Percentiles rank a stretch among this genome's conserved stretches.
phyloP scores from a whole-genome alignment of 2,797 vertebrate species.

The Scarus forsteni region DNA sequence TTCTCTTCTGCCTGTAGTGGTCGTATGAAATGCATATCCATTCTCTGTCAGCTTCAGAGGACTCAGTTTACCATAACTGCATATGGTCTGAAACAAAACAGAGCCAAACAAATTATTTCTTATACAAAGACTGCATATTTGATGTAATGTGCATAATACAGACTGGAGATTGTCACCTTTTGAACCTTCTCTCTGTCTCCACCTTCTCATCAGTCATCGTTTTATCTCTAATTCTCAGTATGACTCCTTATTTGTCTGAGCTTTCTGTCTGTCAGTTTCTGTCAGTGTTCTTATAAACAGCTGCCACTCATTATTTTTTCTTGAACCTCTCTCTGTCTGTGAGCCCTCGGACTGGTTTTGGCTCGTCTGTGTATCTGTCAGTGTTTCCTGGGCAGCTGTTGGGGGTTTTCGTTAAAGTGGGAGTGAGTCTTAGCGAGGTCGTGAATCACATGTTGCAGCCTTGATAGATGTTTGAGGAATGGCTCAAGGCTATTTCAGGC shows the following conservation, averaged over 20 bases:
- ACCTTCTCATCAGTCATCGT: constrained; percentile 19
- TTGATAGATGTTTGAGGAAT: constrained; percentile 66
- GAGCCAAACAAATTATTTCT: not conserved
- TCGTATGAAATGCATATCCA: not conserved
- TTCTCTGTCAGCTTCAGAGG: not conserved
- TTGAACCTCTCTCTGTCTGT: constrained; percentile 6
- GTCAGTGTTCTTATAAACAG: constrained; percentile 44
- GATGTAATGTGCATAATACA: not conserved
- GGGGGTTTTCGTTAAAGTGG: constrained; percentile 53
- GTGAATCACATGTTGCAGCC: constrained; percentile 63
- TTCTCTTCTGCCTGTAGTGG: not conserved
- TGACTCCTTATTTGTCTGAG: constrained; percentile 38
- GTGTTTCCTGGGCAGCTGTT: constrained; percentile 54
- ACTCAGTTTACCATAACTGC: not conserved
- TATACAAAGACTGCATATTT: not conserved
- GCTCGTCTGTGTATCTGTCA: constrained; percentile 44
- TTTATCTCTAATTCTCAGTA: constrained; percentile 13
- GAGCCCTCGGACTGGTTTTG: constrained; percentile 29
- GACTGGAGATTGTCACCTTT: constrained; percentile 5
- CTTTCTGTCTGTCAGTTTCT: constrained; percentile 38
- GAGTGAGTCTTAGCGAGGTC: constrained; percentile 46
- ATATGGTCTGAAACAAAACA: not conserved
- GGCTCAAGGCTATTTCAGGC: constrained; percentile 46
- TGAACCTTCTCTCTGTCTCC: constrained; percentile 5
- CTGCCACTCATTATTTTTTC: constrained; percentile 37